phyloP scores from a whole-genome alignment of 2,888 invertebrate genomes.

The Thera britannica region DNA sequence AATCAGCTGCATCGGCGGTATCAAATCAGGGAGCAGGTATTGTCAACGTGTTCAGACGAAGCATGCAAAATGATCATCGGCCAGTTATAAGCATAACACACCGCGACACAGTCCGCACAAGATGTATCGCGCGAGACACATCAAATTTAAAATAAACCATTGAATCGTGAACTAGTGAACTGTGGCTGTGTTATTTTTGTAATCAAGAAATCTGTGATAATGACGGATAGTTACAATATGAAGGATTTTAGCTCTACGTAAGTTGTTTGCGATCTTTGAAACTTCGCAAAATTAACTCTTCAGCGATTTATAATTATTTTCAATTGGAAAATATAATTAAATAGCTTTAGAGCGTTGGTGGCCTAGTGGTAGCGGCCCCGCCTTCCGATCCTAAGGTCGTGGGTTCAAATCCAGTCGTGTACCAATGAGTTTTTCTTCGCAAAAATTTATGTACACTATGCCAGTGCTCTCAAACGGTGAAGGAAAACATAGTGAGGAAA shows the following conservation, averaged over 20 bases:
- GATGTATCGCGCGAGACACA: constrained; percentile 61
- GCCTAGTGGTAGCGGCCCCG: too few relatives aligned
- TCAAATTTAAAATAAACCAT: constrained; percentile 48
- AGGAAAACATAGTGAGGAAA: too few relatives aligned
- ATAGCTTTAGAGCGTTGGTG: too few relatives aligned
- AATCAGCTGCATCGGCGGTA: constrained; percentile 5
- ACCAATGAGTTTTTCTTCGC: too few relatives aligned
- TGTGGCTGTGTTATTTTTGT: constrained; percentile 33
- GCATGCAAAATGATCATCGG: constrained; percentile 12
- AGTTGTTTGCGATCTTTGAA: constrained; percentile 45
- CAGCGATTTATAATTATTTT: too few relatives aligned
- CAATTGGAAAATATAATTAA: too few relatives aligned
- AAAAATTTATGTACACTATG: too few relatives aligned
- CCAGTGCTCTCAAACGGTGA: too few relatives aligned
- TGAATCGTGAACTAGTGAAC: constrained; percentile 37
- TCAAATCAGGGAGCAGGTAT: constrained; percentile 3
- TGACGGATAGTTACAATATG: constrained; percentile 77
- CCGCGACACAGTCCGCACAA: constrained; percentile 54
- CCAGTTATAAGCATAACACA: constrained; percentile 54
- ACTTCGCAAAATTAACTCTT: too few relatives aligned
- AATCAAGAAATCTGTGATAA: constrained; percentile 52
- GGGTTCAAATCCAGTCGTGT: too few relatives aligned
- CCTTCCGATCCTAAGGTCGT: too few relatives aligned
- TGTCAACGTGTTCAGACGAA: constrained; percentile 28
- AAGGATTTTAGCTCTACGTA: constrained; percentile 81